These are phyloP conservation scores for Phengaris arion DNA, from an alignment of 2,888 invertebrate species.

Conservation along the genomic window DNA sequence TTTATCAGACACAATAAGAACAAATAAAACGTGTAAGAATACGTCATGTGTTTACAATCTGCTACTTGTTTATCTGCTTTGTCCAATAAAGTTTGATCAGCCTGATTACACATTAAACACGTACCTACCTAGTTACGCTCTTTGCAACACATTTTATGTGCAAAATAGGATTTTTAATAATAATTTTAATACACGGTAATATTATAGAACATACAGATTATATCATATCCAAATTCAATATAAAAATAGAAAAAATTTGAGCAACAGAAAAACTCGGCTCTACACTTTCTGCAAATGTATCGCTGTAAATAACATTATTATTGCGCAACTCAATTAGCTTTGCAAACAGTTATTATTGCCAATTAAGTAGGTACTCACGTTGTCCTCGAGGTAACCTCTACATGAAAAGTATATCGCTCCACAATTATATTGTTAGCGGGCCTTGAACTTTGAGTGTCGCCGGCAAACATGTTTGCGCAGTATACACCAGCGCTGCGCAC, in stretches of 20 bases:
- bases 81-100: slow-evolving; percentile 10
- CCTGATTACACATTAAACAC: slow-evolving; percentile 6
- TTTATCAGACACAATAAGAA: slow-evolving; percentile 22
- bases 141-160: neutral
- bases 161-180: too few species aligned
- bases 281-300: slow-evolving; percentile 4
- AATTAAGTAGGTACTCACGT: neutral
- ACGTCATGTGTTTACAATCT: slow-evolving; percentile 12
- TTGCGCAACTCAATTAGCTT: neutral
- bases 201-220: neutral
- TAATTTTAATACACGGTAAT: too few species aligned
- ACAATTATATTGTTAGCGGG: slow-evolving; percentile 57
- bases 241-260: neutral
- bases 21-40: slow-evolving; percentile 18
- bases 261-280: neutral
- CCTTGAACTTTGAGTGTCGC: slow-evolving; percentile 73
- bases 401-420: slow-evolving; percentile 59
- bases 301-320: neutral
- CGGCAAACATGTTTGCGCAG: slow-evolving; percentile 75
- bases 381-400: slow-evolving; percentile 52
- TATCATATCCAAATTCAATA: neutral
- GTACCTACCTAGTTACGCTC: neutral
- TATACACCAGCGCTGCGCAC: slow-evolving; percentile 58
- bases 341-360: neutral
- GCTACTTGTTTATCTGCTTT: slow-evolving; percentile 9